Conservation (phyloP, 1,140 invertebrate genomes). For the Dermatophagoides farinae region DNA sequence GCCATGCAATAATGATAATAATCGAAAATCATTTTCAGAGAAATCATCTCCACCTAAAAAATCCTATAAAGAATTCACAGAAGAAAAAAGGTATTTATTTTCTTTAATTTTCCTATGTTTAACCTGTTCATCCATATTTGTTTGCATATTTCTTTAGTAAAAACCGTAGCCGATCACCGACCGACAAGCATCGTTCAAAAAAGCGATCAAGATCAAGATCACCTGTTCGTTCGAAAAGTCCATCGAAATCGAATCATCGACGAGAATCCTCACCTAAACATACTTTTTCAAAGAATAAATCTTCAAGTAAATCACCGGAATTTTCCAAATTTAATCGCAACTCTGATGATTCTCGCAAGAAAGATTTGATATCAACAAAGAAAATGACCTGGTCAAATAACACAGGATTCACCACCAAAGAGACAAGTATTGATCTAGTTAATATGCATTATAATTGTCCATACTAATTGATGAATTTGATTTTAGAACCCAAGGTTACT, state of each 20-base stretch:
- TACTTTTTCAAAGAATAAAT: slow-evolving; percentile 16
- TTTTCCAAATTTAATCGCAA: neutral
- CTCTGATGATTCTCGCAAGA: slow-evolving; percentile 24
- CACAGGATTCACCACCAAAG: slow-evolving; percentile 58
- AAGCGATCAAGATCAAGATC: slow-evolving; percentile 23
- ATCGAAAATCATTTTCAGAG: neutral
- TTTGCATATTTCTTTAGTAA: too few species aligned
- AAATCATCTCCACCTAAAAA: slow-evolving; percentile 9
- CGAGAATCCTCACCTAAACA: slow-evolving; percentile 14
- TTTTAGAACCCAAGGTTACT: slow-evolving; percentile 20
- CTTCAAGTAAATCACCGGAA: slow-evolving; percentile 19
- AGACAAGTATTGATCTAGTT: slow-evolving; percentile 88
- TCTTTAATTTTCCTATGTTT: neutral
- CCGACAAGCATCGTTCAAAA: neutral
- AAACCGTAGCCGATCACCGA: too few species aligned
- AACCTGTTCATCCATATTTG: too few species aligned
- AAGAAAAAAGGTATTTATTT: slow-evolving; percentile 1
- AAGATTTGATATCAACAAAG: slow-evolving; percentile 33
- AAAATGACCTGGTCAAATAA: slow-evolving; percentile 84
- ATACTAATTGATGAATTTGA: too few species aligned
- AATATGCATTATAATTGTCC: too few species aligned
- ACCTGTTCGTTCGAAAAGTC: slow-evolving; percentile 22
- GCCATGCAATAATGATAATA: neutral
- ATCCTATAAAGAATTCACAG: slow-evolving; percentile 10
- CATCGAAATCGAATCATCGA: neutral